Base-by-base conservation (phyloP, 2,113 vertebrate species). In the Pomatostomus ruficeps region DNA sequence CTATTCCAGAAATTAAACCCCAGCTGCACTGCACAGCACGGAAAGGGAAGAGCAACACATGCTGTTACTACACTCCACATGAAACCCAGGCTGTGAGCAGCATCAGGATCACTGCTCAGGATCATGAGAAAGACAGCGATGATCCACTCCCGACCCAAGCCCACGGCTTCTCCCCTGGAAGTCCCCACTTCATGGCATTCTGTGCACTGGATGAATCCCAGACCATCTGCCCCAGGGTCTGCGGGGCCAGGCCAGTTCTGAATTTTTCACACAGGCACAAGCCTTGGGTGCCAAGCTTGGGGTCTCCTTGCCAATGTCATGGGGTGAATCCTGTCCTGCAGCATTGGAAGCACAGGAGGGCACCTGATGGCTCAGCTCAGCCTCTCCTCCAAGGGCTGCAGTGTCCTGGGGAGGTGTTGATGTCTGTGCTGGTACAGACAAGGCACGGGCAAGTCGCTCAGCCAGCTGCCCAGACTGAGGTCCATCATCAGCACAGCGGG, bases 81-180 rank as follows among this genome's bases (percentile, higher is more conserved):
- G 13, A 66, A 71, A 49, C 26, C 28, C 85, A 49, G 66, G 48
- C 38, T 63, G 6, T 7, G 28, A 35, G 77, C 74, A 75, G 89
- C 85, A 80, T 66, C 12, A 45, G 31, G 33, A 78, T 13, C 80
- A 23, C 45, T 22, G 11, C 26, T 24, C 45, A 22, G 4, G 2
- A 40, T 5, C 0, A 2, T 16, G 35, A 40, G 38, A 48, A 7
- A 4, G 5, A 10, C 9, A n/a, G 62, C 0, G 0, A 10, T 3
- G 28, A 52, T 35, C 36, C 70, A 3, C 11, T 49, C 25, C 54
- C n/a, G 45, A 13, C 1, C 35, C 19, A 31, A 82, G 35, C 5
- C 6, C 2, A 7, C 3, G 2, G 3, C 23, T 43, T n/a, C 40
- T 76, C 33, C 59, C 58, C 15, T 33, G 3, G 21, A 29, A 58